Percentiles rank a stretch among this genome's conserved stretches.
Conservation (phyloP, 2,888 invertebrate genomes). For the Drosophila ezoana region DNA sequence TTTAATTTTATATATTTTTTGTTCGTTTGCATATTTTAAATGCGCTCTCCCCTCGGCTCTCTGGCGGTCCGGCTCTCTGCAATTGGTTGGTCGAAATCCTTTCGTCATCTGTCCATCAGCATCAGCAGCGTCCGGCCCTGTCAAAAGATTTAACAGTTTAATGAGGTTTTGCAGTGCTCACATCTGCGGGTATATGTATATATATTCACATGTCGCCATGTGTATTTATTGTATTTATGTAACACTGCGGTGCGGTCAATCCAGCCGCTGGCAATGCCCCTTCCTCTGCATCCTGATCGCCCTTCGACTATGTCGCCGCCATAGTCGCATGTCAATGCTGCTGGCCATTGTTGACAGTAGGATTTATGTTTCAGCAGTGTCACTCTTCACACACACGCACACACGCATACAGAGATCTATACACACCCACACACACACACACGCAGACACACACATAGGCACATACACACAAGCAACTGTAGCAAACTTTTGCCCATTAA, state of each 20-base stretch:
- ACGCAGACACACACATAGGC: conserved; percentile 21
- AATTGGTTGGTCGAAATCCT: conserved; percentile 20
- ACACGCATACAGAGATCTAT: not conserved
- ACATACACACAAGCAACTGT: conserved; percentile 38
- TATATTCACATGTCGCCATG: conserved; percentile 55
- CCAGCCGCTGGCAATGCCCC: conserved; percentile 37
- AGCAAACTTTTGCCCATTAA: conserved; percentile 72
- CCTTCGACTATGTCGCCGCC: conserved; percentile 33
- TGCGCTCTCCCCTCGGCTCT: conserved; percentile 18
- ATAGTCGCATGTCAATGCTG: conserved; percentile 71
- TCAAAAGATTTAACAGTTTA: conserved; percentile 80
- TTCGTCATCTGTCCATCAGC: conserved; percentile 40
- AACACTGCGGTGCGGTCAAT: conserved; percentile 70
- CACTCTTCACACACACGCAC: conserved; percentile 37
- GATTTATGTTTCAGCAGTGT: conserved; percentile 78
- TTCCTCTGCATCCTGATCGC: conserved; percentile 19
- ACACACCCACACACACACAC: conserved; percentile 21
- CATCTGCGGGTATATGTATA: conserved; percentile 51
- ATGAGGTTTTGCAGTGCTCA: conserved; percentile 73
- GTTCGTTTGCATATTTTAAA: conserved; percentile 43
- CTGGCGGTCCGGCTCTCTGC: conserved; percentile 2
- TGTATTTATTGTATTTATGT: conserved; percentile 77
- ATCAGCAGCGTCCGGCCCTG: conserved; percentile 48
- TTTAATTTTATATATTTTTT: conserved; percentile 55
- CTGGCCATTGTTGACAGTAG: conserved; percentile 77